Evolutionary conservation across 2,113 vertebrate species (phyloP), one percentile per base, ranked within the genome.

Genomic region (Pyxicephalus adspersus): DNA sequence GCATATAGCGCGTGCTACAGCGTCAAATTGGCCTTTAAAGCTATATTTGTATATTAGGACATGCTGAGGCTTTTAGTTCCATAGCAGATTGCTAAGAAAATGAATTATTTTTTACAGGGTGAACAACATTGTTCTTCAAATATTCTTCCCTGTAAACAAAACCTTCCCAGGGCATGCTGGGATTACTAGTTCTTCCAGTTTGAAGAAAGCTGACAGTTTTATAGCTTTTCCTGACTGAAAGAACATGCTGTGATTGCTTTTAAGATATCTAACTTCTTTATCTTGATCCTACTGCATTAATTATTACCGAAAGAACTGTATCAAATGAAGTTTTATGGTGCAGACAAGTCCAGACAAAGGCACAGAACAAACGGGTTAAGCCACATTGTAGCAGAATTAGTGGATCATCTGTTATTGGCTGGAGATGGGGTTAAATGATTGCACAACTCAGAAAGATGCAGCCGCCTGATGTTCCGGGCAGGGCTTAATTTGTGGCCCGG

Each of bases 271-370:
- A 2, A 23, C 19, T 19, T 28, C 31, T 29, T 55, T n/a, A 73
- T 73, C 70, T 73, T 34, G 68, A 72, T 72, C 54, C 58, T 26
- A 20, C 23, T 54, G 22, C 22, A 73, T 57, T 57, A 57, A 73
- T 73, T 57, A 73, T 57, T 73, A 73, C 20, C 70, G 0, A 29
- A 28, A 4, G 52, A 34, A 54, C 25, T 55, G 31, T 73, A 73
- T 73, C 55, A 73, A 73, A 72, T 57, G 31, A 3, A 45, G 38
- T 55, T 68, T 68, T 51, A 25, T 50, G n/a, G 38, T 5, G 17
- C 64, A 50, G 38, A 2, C 66, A 51, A 57, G 52, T 57, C 29
- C 23, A 54, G 50, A 8, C 67, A 54, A 17, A 50, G 34, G n/a
- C 15, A 3, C 65, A 28, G 18, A 58, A 22, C 57, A 58, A 73